A percentile compares a stretch with the other conserved stretches of the same genome.
These are phyloP conservation scores for Acomys russatus DNA, from an alignment of 2,797 vertebrate species.

Conservation along the genomic window DNA sequence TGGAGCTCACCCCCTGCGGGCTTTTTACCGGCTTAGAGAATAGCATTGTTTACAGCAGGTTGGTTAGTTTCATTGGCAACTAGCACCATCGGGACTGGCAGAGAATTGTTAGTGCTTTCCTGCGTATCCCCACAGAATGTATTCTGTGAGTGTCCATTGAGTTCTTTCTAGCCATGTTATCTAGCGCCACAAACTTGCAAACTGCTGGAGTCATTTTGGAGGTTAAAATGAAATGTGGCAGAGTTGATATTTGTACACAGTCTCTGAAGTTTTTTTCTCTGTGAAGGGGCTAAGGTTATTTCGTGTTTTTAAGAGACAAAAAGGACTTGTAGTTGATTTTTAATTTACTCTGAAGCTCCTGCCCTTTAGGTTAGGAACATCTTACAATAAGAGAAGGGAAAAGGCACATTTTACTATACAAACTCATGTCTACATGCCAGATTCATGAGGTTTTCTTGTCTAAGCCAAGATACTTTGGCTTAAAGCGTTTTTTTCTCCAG, in stretches of 20 bases:
- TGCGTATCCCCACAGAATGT: background rate
- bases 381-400: background rate
- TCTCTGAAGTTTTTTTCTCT: background rate
- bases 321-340: background rate
- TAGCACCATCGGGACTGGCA: background rate
- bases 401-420: background rate
- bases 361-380: conserved; percentile 23
- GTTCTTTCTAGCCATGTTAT: background rate
- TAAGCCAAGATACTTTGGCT: conserved; percentile 11
- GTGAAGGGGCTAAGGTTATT: background rate
- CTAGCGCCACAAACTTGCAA: background rate
- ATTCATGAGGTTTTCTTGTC: background rate
- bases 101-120: background rate
- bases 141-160: background rate
- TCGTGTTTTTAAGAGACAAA: conserved; percentile 17
- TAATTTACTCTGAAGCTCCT: conserved; percentile 17
- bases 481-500: background rate
- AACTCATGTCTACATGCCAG: background rate
- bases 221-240: background rate
- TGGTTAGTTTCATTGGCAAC: background rate
- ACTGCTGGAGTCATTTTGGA: conserved; percentile 54
- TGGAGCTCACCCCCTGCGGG: background rate
- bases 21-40: background rate
- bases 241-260: background rate
- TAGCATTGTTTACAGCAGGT: background rate